These are phyloP conservation scores for Bolinopsis microptera DNA, from an alignment of 37 sponge, comb jelly and placozoan genomes.

Conservation along the genomic window DNA sequence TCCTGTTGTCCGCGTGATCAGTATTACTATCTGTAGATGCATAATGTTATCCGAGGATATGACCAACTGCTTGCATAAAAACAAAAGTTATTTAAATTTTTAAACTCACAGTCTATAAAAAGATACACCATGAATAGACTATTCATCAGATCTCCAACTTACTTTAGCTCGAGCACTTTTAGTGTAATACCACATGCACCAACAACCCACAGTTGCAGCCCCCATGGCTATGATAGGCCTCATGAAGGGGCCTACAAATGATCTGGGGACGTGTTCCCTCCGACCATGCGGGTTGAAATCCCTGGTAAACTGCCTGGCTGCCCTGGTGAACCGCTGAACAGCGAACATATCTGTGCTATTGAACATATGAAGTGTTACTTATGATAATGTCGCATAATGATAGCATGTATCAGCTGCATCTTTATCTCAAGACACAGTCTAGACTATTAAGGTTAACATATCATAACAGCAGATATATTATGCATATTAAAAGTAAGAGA, in stretches of 20 bases:
- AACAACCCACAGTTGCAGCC: not conserved
- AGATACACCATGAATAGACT: not conserved
- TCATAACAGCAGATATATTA: not conserved
- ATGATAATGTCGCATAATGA: not conserved
- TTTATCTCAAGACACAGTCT: not conserved
- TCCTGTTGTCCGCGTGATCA: too few species aligned
- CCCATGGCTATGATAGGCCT: slow-evolving; percentile 2
- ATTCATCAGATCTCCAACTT: too few species aligned
- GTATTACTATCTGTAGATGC: too few species aligned
- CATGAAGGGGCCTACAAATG: not conserved
- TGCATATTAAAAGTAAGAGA: not conserved
- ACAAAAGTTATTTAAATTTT: too few species aligned
- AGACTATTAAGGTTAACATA: not conserved
- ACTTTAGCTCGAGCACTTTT: not conserved
- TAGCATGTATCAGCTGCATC: not conserved
- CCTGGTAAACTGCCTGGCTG: not conserved
- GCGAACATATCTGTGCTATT: not conserved
- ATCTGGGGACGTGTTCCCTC: not conserved
- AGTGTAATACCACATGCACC: not conserved
- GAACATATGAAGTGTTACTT: too few species aligned
- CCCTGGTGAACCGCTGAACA: not conserved
- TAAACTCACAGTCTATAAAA: not conserved
- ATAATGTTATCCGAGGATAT: too few species aligned
- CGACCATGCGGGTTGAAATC: not conserved
- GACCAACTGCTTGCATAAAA: too few species aligned